Base-by-base conservation (phyloP, 2,797 vertebrate species). In the Pagetopsis macropterus region DNA sequence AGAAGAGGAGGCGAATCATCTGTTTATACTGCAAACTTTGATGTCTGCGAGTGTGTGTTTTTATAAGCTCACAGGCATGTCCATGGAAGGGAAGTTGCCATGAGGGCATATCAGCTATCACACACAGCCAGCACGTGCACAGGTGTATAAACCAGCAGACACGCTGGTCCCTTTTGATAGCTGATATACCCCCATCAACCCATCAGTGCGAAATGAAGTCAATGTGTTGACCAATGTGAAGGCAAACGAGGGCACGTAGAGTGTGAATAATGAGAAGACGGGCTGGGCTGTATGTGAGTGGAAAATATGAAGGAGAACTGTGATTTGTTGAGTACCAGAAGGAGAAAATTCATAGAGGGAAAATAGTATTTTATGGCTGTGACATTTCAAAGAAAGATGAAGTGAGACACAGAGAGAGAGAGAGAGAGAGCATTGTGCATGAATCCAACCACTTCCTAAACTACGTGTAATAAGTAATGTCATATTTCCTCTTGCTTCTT, bases 71-170 rank as follows among this genome's bases (percentile, higher is more conserved):
- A 67, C 76, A 89, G 62, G 87, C 89, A 89, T 89, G 84, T 88
- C 89, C 76, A 4, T 81, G 59, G 78, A 88, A 85, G 81, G 68
- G 79, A 77, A 76, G 51, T 68, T 77, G 75, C 79, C 73, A 90
- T 91, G 78, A 86, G 86, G 91, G 90, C 88, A 80, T 91, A 92
- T 92, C 90, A 84, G 72, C 79, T 90, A 84, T 92, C 89, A 85
- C 69, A 76, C 73, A 52, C 37, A 88, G 79, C 73, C 37, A 61
- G 81, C 85, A 75, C 87, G 83, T 83, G 84, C 81, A 83, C 89
- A 91, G 92, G 92, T 92, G 91, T 87, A 88, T 81, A 92, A 92
- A 91, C 89, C 82, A 80, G 75, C 76, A 70, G 79, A 76, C 78
- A 44, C 68, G 63, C 82, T 75, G 88, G 74, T 86, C 60, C 77